Base-by-base conservation (phyloP, 2,797 vertebrate species). In the Danio choprae region DNA sequence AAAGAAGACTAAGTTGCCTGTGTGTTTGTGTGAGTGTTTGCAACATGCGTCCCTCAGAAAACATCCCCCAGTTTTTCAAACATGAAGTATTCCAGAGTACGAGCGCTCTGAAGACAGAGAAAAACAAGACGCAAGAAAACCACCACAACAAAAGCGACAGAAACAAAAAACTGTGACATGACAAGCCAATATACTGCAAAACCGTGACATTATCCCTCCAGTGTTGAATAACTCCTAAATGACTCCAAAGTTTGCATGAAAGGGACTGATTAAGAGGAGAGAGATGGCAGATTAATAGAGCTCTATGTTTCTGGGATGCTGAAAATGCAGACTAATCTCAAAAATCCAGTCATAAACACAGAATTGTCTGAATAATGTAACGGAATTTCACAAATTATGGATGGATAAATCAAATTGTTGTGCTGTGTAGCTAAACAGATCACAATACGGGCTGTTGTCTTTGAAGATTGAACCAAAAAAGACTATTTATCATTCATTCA, bases 11-110 rank as follows among this genome's bases (percentile, higher is more conserved):
- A 38, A 73, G 36, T 50, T 78, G 64, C 53, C 7, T 74, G 5
- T 46, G 18, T 62, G 6, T n/a, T 18, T 18, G 29, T n/a, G 40
- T 77, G 50, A 64, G 29, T 69, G 79, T 84, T 74, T 77, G 76
- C 55, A 80, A 69, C 74, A 78, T 77, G 65, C 69, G 70, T 74
- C 58, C 63, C 80, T 84, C 59, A 74, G 63, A 82, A 65, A 71
- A 79, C 40, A 29, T 29, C 29, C 48, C 16, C 40, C 16, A 73
- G 29, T 29, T 29, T 29, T 29, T 29, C 36, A 81, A 64, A 63
- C 72, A 51, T 46, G 77, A 68, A 64, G 68, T 82, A 67, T 48
- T 46, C 20, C 1, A 48, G 60, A 51, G 55, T 18, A 69, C 51
- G 18, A 56, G 63, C 10, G 53, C 50, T 43, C 68, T 76, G 50